A percentile compares a stretch with the other conserved stretches of the same genome.
Evolutionary conservation across 2,888 invertebrate species (phyloP).

Genomic region (Microctonus brassicae): DNA sequence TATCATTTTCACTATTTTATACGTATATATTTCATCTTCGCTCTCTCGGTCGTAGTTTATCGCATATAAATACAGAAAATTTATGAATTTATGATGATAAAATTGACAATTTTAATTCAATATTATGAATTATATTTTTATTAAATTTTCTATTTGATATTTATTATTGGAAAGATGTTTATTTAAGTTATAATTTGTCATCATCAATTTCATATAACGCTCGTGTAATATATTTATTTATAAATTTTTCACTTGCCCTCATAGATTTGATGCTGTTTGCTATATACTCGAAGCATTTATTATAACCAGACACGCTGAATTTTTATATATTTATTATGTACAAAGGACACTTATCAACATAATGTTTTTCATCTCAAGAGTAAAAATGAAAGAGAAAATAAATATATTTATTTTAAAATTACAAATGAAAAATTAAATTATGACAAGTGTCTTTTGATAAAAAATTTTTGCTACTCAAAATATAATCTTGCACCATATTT

Average conservation of each 20-base stretch:
- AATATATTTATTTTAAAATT: background rate
- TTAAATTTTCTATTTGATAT: background rate
- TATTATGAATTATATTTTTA: background rate
- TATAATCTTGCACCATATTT: constrained; percentile 13
- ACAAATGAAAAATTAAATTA: background rate
- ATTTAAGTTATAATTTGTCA: constrained; percentile 11
- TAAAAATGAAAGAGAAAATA: background rate
- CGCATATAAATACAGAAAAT: background rate
- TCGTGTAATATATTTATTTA: constrained; percentile 11
- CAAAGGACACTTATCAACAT: constrained; percentile 3
- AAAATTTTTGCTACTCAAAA: background rate
- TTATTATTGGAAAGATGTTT: background rate
- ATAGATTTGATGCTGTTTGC: constrained; percentile 19
- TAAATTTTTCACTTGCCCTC: constrained; percentile 17
- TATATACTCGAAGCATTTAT: constrained; percentile 18
- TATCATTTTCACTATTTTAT: constrained; percentile 8
- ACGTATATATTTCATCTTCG: constrained; percentile 19
- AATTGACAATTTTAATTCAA: background rate
- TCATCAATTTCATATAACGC: constrained; percentile 16
- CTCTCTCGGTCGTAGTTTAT: constrained; percentile 18
- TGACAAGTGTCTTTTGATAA: constrained; percentile 9
- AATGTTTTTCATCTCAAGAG: background rate
- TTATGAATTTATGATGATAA: constrained; percentile 22
- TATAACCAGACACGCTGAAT: constrained; percentile 5
- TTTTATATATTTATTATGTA: constrained; percentile 5